Evolutionary conservation across 2,888 invertebrate genomes (phyloP).

Genomic region (Ctenicera cuprea): DNA sequence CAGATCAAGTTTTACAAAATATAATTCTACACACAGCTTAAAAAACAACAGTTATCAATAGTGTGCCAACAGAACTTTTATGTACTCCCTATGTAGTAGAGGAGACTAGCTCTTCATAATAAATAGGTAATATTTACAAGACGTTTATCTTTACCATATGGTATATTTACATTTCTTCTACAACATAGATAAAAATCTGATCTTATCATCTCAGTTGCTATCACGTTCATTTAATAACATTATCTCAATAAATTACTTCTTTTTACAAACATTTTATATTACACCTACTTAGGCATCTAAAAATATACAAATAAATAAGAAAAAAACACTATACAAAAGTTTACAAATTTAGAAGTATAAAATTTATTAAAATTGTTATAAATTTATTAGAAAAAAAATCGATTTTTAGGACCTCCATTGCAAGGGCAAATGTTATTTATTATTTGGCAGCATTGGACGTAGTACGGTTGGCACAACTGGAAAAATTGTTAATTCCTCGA

Average conservation of each 20-base stretch:
- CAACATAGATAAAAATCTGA: slow-evolving; percentile 64
- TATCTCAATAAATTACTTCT: slow-evolving; percentile 51
- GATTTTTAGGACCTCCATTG: slow-evolving; percentile 37
- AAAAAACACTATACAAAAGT: slow-evolving; percentile 48
- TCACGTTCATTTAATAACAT: slow-evolving; percentile 56
- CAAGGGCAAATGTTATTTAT: slow-evolving; percentile 53
- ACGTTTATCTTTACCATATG: slow-evolving; percentile 60
- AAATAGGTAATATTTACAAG: slow-evolving; percentile 60
- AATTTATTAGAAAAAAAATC: slow-evolving; percentile 47
- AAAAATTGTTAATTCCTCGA: slow-evolving; percentile 61
- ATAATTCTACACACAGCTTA: no score
- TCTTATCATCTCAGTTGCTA: slow-evolving; percentile 64
- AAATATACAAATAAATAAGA: slow-evolving; percentile 51
- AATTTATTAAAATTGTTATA: slow-evolving; percentile 47
- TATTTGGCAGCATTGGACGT: slow-evolving; percentile 70
- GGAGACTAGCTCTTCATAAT: slow-evolving; percentile 65
- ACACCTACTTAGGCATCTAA: slow-evolving; percentile 47
- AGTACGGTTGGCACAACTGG: slow-evolving; percentile 67
- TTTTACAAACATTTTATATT: slow-evolving; percentile 51
- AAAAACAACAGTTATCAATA: no score
- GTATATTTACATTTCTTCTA: slow-evolving; percentile 57
- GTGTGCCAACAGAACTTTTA: no score
- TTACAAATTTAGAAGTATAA: slow-evolving; percentile 48
- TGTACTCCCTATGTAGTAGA: slow-evolving; percentile 8
- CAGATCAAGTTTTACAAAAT: no score